Evolutionary conservation across 2,888 invertebrate species (phyloP).

Genomic region (Acrocera orbiculus): DNA sequence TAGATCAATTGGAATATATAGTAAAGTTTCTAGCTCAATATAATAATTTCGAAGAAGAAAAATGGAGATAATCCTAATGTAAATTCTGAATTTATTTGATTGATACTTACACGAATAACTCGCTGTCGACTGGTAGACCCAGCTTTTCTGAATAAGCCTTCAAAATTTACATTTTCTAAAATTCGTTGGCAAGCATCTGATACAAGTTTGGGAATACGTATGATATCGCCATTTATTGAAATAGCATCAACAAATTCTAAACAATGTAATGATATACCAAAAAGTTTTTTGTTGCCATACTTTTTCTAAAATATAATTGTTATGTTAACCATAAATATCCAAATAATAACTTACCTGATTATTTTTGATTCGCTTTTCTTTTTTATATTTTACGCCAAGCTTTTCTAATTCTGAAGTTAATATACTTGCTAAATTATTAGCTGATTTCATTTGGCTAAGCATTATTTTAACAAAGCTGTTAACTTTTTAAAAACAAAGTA

Average conservation of each 20-base stretch:
- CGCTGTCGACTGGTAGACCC: constrained; percentile 68
- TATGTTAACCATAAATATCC: background rate
- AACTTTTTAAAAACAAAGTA: too few species aligned
- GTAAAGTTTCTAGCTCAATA: background rate
- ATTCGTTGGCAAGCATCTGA: constrained; percentile 53
- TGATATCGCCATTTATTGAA: constrained; percentile 47
- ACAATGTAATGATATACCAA: constrained; percentile 35
- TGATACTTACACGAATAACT: constrained; percentile 49
- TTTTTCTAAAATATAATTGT: background rate
- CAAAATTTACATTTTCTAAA: constrained; percentile 48
- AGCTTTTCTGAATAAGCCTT: constrained; percentile 78
- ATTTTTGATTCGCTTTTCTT: constrained; percentile 45
- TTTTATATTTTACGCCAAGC: constrained; percentile 51
- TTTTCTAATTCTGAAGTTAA: constrained; percentile 49
- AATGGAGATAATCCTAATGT: background rate
- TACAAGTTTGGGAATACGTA: constrained; percentile 55
- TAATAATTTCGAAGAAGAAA: background rate
- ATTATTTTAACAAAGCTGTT: too few species aligned
- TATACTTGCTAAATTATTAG: too few species aligned
- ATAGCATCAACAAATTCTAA: constrained; percentile 38
- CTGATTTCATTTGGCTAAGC: too few species aligned
- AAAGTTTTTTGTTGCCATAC: constrained; percentile 15
- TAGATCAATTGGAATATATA: background rate
- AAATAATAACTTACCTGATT: constrained; percentile 29
- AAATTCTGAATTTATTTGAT: too few species aligned